These are phyloP conservation scores for Sesia apiformis DNA, from an alignment of 2,888 invertebrate genomes.

Conservation along the genomic window DNA sequence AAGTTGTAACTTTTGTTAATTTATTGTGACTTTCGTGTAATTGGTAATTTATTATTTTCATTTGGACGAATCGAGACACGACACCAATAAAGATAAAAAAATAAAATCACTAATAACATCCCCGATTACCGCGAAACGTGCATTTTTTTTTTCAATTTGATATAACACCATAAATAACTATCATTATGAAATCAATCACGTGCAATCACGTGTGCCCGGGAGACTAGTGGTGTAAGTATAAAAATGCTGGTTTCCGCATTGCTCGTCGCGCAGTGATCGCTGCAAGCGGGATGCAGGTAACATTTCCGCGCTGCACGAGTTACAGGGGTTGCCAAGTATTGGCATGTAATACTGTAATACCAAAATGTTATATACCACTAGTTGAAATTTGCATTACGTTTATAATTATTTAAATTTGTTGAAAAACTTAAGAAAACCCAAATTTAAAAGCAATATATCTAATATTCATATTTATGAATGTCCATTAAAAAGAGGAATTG, in stretches of 20 bases:
- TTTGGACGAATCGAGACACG: too few species aligned
- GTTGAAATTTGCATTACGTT: not conserved
- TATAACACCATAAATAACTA: too few species aligned
- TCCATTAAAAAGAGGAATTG: too few species aligned
- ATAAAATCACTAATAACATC: too few species aligned
- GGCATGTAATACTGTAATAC: not conserved
- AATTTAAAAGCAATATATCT: not conserved
- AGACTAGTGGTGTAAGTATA: not conserved
- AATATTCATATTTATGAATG: not conserved
- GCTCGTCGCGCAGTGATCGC: constrained; percentile 17
- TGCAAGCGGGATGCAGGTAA: constrained; percentile 8
- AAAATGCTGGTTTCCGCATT: constrained; percentile 41
- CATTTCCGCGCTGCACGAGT: constrained; percentile 13
- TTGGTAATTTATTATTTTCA: too few species aligned
- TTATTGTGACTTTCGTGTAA: too few species aligned
- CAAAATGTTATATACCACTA: not conserved
- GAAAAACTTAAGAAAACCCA: not conserved
- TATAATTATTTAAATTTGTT: not conserved
- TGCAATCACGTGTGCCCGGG: not conserved
- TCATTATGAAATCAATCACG: too few species aligned
- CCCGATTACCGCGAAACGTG: too few species aligned
- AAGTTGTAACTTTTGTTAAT: too few species aligned
- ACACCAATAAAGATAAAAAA: too few species aligned
- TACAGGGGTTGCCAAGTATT: constrained; percentile 9
- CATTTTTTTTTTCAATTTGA: too few species aligned